These are phyloP conservation scores for Meloidogyne exigua DNA, from an alignment of 1,140 invertebrate species.

Conservation along the genomic window DNA sequence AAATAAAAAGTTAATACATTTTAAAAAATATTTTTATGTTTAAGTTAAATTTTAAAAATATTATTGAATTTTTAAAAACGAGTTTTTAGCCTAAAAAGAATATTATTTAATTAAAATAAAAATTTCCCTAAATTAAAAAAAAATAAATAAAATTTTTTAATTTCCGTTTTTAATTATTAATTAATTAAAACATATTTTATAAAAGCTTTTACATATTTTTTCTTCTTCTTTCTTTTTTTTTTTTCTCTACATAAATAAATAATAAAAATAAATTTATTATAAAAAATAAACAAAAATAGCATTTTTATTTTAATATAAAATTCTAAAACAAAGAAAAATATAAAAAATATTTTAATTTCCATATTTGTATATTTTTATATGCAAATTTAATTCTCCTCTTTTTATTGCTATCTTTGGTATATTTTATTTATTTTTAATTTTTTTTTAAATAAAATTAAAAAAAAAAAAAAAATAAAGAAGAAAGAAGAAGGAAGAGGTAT, in stretches of 20 bases:
- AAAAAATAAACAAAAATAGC: conserved; percentile 6
- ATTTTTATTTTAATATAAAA: neutral
- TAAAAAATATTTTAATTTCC: neutral
- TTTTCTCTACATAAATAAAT: conserved; percentile 3
- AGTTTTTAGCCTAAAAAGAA: too few relatives aligned
- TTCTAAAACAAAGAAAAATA: neutral
- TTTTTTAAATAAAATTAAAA: neutral
- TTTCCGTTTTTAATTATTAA: too few relatives aligned
- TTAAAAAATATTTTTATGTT: too few relatives aligned
- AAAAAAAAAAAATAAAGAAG: neutral
- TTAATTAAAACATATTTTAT: too few relatives aligned
- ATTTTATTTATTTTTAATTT: too few relatives aligned
- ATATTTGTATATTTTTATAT: conserved; percentile 7
- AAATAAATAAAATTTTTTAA: too few relatives aligned
- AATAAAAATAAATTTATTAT: neutral
- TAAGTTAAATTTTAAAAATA: too few relatives aligned
- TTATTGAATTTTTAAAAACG: too few relatives aligned
- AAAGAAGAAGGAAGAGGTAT: neutral
- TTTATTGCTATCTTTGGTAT: neutral
- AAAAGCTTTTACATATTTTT: too few relatives aligned
- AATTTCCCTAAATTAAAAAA: too few relatives aligned
- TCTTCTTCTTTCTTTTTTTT: neutral
- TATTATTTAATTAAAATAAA: too few relatives aligned
- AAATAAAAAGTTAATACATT: too few relatives aligned
- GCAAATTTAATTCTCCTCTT: neutral